These are phyloP conservation scores for Tokudaia tokunoshimensis DNA, from an alignment of 2,797 vertebrate species.

Conservation along the genomic window DNA sequence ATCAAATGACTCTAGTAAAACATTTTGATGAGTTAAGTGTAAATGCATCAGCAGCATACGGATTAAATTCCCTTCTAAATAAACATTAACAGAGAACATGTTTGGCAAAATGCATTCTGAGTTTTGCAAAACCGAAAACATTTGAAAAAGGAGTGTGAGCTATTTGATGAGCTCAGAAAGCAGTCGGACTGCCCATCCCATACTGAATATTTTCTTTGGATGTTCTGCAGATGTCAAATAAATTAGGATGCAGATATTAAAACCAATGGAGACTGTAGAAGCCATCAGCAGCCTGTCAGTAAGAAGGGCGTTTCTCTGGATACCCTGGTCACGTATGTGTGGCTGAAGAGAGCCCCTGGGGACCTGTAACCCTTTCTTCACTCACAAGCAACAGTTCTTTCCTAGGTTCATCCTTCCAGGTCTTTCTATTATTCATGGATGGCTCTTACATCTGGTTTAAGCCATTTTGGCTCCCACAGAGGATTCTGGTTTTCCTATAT, in stretches of 20 bases:
- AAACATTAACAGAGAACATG: constrained; percentile 84
- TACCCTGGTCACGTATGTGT: neutral
- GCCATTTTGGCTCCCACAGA: neutral
- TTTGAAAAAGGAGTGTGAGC: constrained; percentile 81
- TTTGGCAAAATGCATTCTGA: constrained; percentile 81
- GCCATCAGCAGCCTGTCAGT: constrained; percentile 52
- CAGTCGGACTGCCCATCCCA: constrained; percentile 71
- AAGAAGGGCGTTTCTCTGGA: constrained; percentile 28
- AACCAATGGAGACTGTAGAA: constrained; percentile 67
- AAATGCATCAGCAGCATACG: constrained; percentile 85
- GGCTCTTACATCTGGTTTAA: constrained; percentile 27
- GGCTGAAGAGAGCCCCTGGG: neutral
- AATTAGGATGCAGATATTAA: constrained; percentile 79
- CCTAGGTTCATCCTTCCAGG: neutral
- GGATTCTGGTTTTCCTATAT: constrained; percentile 17
- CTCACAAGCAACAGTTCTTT: neutral
- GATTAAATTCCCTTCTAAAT: constrained; percentile 85
- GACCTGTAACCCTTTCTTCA: constrained; percentile 74
- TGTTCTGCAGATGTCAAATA: constrained; percentile 82
- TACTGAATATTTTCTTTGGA: constrained; percentile 80
- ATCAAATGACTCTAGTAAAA: constrained; percentile 85
- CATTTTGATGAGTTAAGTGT: constrained; percentile 86
- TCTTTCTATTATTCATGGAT: constrained; percentile 15
- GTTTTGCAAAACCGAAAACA: constrained; percentile 82
- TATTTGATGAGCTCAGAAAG: constrained; percentile 80